Base-by-base conservation (phyloP, 1,140 invertebrate species). In the Marisa cornuarietis region DNA sequence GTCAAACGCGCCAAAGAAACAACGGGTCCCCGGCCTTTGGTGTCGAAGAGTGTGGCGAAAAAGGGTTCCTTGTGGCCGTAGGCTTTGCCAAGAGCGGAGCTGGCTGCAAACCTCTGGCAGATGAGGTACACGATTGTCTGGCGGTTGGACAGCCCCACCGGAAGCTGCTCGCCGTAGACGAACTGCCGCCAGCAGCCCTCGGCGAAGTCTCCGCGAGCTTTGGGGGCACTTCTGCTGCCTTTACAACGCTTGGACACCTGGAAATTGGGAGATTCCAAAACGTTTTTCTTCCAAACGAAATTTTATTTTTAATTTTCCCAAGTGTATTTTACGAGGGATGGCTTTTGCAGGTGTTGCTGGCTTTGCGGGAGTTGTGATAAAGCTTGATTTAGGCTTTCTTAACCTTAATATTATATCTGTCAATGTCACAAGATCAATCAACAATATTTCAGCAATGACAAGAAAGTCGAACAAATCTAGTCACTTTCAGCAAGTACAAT, bases 101-200 rank as follows among this genome's bases (percentile, higher is more conserved):
- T 76, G 42, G 79, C 76, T 18, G 85, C 83, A 63, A 85, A 86
- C 5, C 80, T 73, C 75, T 88, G 87, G 68, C 87, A 88, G 16
- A 88, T 83, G 71, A 85, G 83, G 61, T 82, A 83, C 52, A 83
- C 82, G 62, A 80, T 83, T 31, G 81, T 81, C 26, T 83, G 71
- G 18, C 81, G 79, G 69, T 84, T 79, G 10, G 85, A 85, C 51
- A 88, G 78, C 18, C 84, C 87, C 26, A 76, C 77, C 0, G 87
- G 87, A 0, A 85, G 63, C 73, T 73, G 76, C 22, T 85, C 78
- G 20, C 84, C 83, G 54, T 83, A 80, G 18, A 87, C 79, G 22
- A 85, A 83, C 65, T 83, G 82, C 61, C 82, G 82, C 86, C 86
- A 87, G 71, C 86, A 87, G 10, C 82, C 84, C 63, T 87, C 84